These are phyloP conservation scores for Hoplodrina ambigua DNA, from an alignment of 2,888 invertebrate genomes.

Conservation along the genomic window DNA sequence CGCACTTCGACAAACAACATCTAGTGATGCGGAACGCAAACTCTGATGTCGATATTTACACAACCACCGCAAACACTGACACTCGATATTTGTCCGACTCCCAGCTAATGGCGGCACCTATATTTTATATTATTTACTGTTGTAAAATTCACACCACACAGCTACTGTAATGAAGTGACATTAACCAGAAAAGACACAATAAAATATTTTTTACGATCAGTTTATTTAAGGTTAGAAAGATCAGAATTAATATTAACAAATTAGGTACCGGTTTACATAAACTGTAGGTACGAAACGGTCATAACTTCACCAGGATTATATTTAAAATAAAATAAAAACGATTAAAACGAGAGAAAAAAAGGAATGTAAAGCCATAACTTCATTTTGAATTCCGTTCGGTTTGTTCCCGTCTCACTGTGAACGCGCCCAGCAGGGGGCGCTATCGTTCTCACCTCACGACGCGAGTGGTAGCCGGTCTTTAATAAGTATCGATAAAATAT, in stretches of 20 bases:
- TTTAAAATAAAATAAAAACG: slow-evolving; percentile 84
- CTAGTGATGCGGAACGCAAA: slow-evolving; percentile 91
- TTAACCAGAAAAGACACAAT: slow-evolving; percentile 63
- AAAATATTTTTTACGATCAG: slow-evolving; percentile 59
- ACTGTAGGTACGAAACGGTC: slow-evolving; percentile 73
- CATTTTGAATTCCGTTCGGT: slow-evolving; percentile 88
- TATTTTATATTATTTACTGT: slow-evolving; percentile 73
- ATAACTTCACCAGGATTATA: slow-evolving; percentile 78
- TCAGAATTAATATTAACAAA: slow-evolving; percentile 65
- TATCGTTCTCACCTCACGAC: slow-evolving; percentile 90
- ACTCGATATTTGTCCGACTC: slow-evolving; percentile 87
- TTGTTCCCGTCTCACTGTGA: slow-evolving; percentile 87
- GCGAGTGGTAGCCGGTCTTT: slow-evolving; percentile 90
- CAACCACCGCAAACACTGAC: slow-evolving; percentile 85
- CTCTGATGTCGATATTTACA: slow-evolving; percentile 88
- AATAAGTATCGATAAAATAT: slow-evolving; percentile 90
- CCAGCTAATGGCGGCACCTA: slow-evolving; percentile 85
- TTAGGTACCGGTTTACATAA: slow-evolving; percentile 67
- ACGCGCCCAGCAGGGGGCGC: slow-evolving; percentile 88
- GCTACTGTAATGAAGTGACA: slow-evolving; percentile 84
- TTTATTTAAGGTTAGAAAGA: slow-evolving; percentile 62
- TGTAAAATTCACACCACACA: slow-evolving; percentile 80
- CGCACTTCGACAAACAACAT: slow-evolving; percentile 83
- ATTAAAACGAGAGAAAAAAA: slow-evolving; percentile 80
- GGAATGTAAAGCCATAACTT: slow-evolving; percentile 87